phyloP scores from a whole-genome alignment of 2,797 vertebrate species.

The Siniperca obscura region DNA sequence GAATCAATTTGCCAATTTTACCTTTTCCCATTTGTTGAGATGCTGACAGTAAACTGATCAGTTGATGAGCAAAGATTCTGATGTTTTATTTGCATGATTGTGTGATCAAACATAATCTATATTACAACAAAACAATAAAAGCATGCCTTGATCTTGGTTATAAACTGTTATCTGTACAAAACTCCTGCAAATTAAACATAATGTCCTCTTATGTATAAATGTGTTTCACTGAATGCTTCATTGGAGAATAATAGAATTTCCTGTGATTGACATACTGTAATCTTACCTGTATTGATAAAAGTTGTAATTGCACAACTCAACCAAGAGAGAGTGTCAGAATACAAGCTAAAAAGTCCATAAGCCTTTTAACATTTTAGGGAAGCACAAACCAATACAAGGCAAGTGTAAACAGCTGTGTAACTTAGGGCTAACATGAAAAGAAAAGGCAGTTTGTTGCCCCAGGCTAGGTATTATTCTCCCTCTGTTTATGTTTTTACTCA shows the following conservation, averaged over 20 bases:
- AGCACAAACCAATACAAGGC: neutral
- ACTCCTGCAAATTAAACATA: neutral
- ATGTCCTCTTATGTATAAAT: neutral
- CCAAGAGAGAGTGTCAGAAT: conserved; percentile 48
- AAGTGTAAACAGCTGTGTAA: neutral
- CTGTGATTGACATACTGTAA: neutral
- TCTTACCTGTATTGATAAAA: neutral
- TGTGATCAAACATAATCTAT: neutral
- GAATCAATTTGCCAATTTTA: neutral
- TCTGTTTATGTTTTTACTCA: neutral
- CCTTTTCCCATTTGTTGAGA: neutral
- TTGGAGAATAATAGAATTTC: neutral
- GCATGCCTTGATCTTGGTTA: neutral
- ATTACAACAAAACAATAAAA: neutral
- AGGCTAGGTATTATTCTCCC: neutral
- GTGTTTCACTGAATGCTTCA: neutral
- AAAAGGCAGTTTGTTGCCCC: neutral
- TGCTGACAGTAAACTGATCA: neutral
- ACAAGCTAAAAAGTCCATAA: neutral
- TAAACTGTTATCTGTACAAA: neutral
- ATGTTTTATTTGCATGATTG: neutral
- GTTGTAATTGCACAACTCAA: conserved; percentile 39
- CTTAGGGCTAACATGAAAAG: neutral
- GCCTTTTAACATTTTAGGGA: neutral
- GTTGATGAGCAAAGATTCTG: neutral